Base-by-base conservation (phyloP, 2,113 vertebrate genomes). In the Catharus minimus region DNA sequence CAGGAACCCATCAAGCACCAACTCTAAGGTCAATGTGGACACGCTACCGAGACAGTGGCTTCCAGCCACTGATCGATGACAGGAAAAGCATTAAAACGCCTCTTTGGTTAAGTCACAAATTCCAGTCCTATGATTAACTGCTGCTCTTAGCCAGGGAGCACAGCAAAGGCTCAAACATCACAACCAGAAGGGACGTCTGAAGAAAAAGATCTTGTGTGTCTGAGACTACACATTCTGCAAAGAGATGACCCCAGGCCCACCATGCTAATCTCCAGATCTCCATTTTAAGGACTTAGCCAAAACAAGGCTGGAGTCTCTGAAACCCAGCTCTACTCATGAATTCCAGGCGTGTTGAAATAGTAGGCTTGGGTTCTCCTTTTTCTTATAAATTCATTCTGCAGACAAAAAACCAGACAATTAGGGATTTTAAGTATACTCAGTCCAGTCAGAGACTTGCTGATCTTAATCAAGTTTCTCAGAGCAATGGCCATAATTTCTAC, bases 41-140 rank as follows among this genome's bases (percentile, higher is more conserved):
- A 73, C 7, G 13, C 92, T 82, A 91, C 89, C 5, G 16, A 95
- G 89, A 93, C 91, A 90, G 86, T 83, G 89, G 93, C 94, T 93
- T 80, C 56, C 86, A 92, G 81, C 89, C 6, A 8, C 82, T 93
- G 95, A 95, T 93, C 74, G 7, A 91, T 88, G 90, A 88, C 94
- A 93, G 93, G 93, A 96, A 96, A 96, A 95, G 93, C 85, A 95
- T 95, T 94, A 95, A 96, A 96, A 96, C 85, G 93, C 90, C 90
- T 96, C 87, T 92, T 88, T 7, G 28, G 78, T 96, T 92, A 95
- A 95, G 94, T 95, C 96, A 96, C 88, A 80, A 91, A 95, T 95
- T 96, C 95, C 96, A 95, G 92, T 84, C 90, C 85, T 64, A 89
- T 95, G 90, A 95, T 94, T 91, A 95, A 94, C 24, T 52, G 9